Base-by-base conservation (phyloP, 1,140 invertebrate genomes). In the Lethocerus indicus region DNA sequence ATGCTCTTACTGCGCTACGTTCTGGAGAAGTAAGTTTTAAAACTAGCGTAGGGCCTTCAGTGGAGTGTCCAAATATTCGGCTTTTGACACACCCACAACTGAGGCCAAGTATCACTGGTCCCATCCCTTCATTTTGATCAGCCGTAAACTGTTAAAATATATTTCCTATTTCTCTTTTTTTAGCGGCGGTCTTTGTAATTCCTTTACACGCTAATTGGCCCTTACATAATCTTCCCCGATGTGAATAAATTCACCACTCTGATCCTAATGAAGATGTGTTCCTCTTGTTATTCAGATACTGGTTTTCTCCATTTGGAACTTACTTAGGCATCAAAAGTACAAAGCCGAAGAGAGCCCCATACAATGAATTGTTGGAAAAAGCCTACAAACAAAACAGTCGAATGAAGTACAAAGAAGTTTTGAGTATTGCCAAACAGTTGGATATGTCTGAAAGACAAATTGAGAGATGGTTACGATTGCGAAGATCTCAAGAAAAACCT, bases 361-460 rank as follows among this genome's bases (percentile, higher is more conserved):
- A 66, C 53, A 84, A 83, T 71, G 70, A 73, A 48, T 64, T 78
- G 42, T 65, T 87, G 59, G 83, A 87, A 63, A 74, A 74, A 55
- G 81, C 80, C 5, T 87, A 83, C 65, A 62, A 64, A 43, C 66
- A 65, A 47, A 73, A 69, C 49, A 69, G 71, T 54, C 76, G 76
- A 63, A 71, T 82, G 61, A 83, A 77, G 62, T 74, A 84, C 61
- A 83, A 82, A 63, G 75, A 81, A 78, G 68, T 87, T 60, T 70
- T 74, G 59, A 74, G 73, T 6, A 67, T 90, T 58, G 76, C 85
- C 14, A 93, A 94, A 64, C 84, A 90, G 66, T 64, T 88, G 48
- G 86, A 92, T 64, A 78, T 84, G 75, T 73, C 73, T n/a, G 85
- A 88, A 62, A 72, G 89, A 46, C 80, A 89, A 65, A 81, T 95